A percentile compares a stretch with the other conserved stretches of the same genome.
Conservation (phyloP, 2,797 vertebrate species). For the Poecile montanus region DNA sequence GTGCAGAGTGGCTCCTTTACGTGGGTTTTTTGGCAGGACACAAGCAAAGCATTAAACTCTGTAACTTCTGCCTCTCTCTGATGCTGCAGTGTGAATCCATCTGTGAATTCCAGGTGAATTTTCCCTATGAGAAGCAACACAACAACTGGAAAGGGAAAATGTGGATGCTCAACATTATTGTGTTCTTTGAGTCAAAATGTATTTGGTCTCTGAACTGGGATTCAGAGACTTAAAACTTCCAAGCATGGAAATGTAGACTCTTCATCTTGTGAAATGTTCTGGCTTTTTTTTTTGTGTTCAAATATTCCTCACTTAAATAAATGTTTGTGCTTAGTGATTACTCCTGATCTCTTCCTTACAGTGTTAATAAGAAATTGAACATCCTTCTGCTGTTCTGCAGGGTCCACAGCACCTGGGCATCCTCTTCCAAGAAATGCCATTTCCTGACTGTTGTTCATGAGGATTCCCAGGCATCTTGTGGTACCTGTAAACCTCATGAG, state of each 20-base stretch:
- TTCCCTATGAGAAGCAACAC: background rate
- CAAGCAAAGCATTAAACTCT: background rate
- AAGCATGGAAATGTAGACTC: background rate
- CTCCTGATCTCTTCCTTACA: slow-evolving; percentile 18
- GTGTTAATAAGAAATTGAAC: slow-evolving; percentile 25
- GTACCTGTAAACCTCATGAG: background rate
- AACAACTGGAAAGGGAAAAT: background rate
- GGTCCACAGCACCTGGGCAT: slow-evolving; percentile 20
- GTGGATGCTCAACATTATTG: background rate
- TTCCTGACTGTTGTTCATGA: slow-evolving; percentile 3
- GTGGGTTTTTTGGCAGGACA: background rate
- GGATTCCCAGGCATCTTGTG: background rate
- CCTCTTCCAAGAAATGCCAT: background rate
- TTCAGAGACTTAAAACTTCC: background rate
- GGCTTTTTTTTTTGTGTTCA: background rate
- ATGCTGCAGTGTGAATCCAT: background rate
- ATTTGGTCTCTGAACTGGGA: background rate
- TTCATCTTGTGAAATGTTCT: background rate
- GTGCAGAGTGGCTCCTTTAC: background rate
- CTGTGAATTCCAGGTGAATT: background rate
- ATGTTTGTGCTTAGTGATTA: background rate
- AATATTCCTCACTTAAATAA: background rate
- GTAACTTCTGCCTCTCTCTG: background rate
- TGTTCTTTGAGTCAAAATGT: background rate
- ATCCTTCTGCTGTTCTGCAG: background rate